Conservation (phyloP, 2,797 vertebrate species). For the Bradypodion ventrale region DNA sequence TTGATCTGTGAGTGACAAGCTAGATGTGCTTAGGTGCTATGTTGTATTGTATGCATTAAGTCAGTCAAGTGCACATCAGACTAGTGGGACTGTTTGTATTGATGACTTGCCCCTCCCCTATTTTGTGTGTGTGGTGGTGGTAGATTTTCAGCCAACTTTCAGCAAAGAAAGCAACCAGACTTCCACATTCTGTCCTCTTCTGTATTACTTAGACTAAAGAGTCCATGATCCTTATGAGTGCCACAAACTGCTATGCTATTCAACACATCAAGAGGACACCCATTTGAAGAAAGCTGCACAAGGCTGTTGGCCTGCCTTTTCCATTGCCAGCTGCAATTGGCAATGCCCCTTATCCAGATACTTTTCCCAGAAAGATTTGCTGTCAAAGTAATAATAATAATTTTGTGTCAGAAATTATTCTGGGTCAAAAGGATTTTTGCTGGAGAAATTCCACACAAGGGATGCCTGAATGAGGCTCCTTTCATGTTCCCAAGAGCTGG, state of each 20-base stretch:
- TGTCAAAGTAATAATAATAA: too few species aligned
- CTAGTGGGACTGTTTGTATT: background rate
- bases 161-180: background rate
- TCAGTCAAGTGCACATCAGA: background rate
- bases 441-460: too few species aligned
- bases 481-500: too few species aligned
- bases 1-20: background rate
- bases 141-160: background rate
- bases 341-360: too few species aligned
- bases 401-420: too few species aligned
- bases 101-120: too few species aligned
- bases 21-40: background rate
- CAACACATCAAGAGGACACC: too few species aligned
- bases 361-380: background rate
- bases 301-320: background rate
- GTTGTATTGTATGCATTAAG: background rate
- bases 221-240: background rate
- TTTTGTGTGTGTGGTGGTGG: too few species aligned
- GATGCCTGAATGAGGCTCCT: too few species aligned
- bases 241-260: too few species aligned
- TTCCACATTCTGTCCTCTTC: background rate
- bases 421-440: too few species aligned
- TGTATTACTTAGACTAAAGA: background rate
- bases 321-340: background rate
- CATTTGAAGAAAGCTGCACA: background rate